Evolutionary conservation across 2,888 invertebrate species (phyloP), one percentile per base, ranked within the genome.

Genomic region (Atethmia centrago): DNA sequence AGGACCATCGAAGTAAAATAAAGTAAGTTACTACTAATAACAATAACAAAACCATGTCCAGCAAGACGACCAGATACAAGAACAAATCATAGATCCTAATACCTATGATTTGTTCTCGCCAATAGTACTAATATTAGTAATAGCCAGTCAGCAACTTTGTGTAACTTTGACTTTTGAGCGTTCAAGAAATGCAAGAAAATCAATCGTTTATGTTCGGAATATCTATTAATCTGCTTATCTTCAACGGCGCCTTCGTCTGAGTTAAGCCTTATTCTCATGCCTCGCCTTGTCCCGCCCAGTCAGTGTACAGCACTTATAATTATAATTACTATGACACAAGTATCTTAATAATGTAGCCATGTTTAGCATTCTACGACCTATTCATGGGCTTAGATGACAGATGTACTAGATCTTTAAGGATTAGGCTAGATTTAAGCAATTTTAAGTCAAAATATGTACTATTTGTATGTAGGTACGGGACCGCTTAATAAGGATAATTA

Each of bases 301-400:
- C 42, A 59, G 25, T 73, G 80, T 74, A 66, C 47, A 49, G 12
- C 25, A 51, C 55, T 55, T 56, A 42, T 65, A 65, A 74, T 74
- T 65, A 80, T 47, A 74, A 78, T 79, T 49, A 70, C 56, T 47
- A 4, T 42, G 40, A 80, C 65, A 70, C 45, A 66, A 58, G 69
- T 66, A 69, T 74, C 65, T 79, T 80, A 69, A 79, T 79, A 80
- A 47, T 61, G 67, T 64, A 31, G 36, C 7, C 51, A 12, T 62
- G 65, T 53, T 58, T 36, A 65, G 53, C 40, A 63, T 66, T 58
- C 16, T 70, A 53, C n/a, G 56, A 28, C n/a, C 21, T 16, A 55
- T 61, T 42, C 42, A n/a, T 0, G 28, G 45, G 19, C 28, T n/a
- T 31, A 5, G 9, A 3, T 36, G 55, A 45, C 16, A 61, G 25